phyloP scores from a whole-genome alignment of 2,797 vertebrate genomes.

The Bovichtus diacanthus region DNA sequence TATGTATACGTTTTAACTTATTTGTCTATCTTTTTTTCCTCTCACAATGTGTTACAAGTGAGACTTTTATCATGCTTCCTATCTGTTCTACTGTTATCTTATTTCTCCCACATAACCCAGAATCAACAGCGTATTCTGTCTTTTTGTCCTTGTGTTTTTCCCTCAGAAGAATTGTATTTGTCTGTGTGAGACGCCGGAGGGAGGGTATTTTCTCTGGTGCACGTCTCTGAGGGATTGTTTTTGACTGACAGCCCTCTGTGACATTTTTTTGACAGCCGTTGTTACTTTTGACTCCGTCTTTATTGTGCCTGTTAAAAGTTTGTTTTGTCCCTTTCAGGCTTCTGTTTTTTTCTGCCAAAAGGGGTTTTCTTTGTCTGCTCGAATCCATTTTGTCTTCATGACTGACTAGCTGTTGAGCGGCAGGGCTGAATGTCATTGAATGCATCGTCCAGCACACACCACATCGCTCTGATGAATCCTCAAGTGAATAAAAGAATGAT shows the following conservation, averaged over 20 bases:
- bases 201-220: conserved; percentile 26
- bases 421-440: conserved; percentile 37
- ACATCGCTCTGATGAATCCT: conserved; percentile 11
- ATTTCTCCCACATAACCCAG: conserved; percentile 6
- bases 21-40: neutral
- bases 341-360: conserved; percentile 13
- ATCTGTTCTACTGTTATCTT: conserved; percentile 22
- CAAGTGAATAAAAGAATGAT: conserved; percentile 4
- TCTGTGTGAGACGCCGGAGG: conserved; percentile 45
- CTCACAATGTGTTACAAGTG: neutral
- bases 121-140: conserved; percentile 28
- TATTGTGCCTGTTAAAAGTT: conserved; percentile 54
- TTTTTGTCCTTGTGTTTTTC: conserved; percentile 28
- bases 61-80: conserved; percentile 10
- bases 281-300: conserved; percentile 54
- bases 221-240: conserved; percentile 41
- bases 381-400: conserved; percentile 29
- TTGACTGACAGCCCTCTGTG: conserved; percentile 56
- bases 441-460: conserved; percentile 16
- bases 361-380: conserved; percentile 31
- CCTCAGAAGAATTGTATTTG: conserved; percentile 30
- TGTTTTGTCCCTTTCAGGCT: conserved; percentile 41
- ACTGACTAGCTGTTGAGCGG: conserved; percentile 39
- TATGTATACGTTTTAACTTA: neutral
- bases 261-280: conserved; percentile 36